Base-by-base conservation (phyloP, 2,797 vertebrate species). In the Discoglossus pictus region DNA sequence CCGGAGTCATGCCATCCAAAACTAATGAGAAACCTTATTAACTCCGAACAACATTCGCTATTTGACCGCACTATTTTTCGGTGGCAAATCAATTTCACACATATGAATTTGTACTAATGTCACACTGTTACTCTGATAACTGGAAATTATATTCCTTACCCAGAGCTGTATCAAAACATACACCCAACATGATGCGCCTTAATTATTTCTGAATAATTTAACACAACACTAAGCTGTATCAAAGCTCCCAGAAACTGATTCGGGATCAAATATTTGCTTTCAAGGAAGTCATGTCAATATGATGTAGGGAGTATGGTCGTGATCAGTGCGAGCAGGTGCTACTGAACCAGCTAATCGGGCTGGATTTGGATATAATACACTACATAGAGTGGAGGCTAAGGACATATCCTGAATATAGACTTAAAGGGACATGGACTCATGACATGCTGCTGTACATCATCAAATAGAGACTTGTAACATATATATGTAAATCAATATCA, bases 191-290 rank as follows among this genome's bases (percentile, higher is more conserved):
- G 35, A 46, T 65, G 68, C 56, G 38, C 61, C 54, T 38, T 71
- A 71, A 71, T 71, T 71, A 71, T 71, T 71, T 64, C 53, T 71
- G 68, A 71, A 71, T 71, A 71, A 71, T 71, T 64, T 71, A 71
- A 65, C 68, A 64, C 68, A 50, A 59, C 42, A 55, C 68, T 64
- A 71, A 51, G 68, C 61, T 42, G 61, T 64, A 71, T 71, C 68
- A 64, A 71, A 71, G 61, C 46, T 27, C 48, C 44, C 20, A 50
- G 42, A 48, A 47, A 54, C 65, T 38, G 34, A n/a, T 17, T 40
- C 25, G 44, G 61, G 68, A 71, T 71, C 58, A 56, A 61, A 61
- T 55, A 48, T 61, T 25, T 39, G 24, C 48, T 50, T 58, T 58
- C 61, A 58, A 39, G 34, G 38, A 42, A 56, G 36, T 9, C 61